Evolutionary conservation across 1,140 invertebrate species (phyloP).

Genomic region (Drosophila burlai): DNA sequence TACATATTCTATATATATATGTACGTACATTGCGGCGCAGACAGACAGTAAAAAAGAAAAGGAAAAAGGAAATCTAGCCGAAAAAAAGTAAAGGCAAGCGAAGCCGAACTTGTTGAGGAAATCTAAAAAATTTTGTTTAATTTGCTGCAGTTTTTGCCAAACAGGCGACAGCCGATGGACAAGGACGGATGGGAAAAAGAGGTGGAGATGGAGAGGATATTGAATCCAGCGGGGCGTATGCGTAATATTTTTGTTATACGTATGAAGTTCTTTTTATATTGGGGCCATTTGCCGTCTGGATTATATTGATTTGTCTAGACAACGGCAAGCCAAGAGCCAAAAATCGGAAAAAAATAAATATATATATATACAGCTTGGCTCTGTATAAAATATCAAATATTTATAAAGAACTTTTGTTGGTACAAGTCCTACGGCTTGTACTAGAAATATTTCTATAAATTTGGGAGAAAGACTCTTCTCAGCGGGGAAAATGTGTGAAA

Average conservation of each 20-base stretch:
- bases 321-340: conserved; percentile 41
- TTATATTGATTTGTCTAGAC: conserved; percentile 77
- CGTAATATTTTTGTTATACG: conserved; percentile 68
- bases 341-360: conserved; percentile 2
- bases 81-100: conserved; percentile 13
- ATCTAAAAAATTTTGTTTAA: conserved; percentile 82
- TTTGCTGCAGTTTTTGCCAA: conserved; percentile 65
- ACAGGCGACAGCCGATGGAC: conserved; percentile 14
- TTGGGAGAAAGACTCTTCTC: neutral
- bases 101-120: conserved; percentile 49
- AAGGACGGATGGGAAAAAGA: neutral
- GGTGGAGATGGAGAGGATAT: conserved; percentile 9
- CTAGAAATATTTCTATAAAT: neutral
- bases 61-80: conserved; percentile 21
- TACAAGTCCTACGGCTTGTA: neutral
- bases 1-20: conserved; percentile 44
- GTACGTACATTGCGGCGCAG: conserved; percentile 37
- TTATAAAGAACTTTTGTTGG: conserved; percentile 4
- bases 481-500: neutral
- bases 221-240: conserved; percentile 59
- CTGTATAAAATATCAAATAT: conserved; percentile 40
- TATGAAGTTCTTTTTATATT: conserved; percentile 62
- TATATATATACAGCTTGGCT: neutral
- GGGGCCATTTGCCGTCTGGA: conserved; percentile 63
- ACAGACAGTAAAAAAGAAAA: conserved; percentile 45